These are phyloP conservation scores for Lepeophtheirus salmonis DNA, from an alignment of 1,140 invertebrate genomes.

Conservation along the genomic window DNA sequence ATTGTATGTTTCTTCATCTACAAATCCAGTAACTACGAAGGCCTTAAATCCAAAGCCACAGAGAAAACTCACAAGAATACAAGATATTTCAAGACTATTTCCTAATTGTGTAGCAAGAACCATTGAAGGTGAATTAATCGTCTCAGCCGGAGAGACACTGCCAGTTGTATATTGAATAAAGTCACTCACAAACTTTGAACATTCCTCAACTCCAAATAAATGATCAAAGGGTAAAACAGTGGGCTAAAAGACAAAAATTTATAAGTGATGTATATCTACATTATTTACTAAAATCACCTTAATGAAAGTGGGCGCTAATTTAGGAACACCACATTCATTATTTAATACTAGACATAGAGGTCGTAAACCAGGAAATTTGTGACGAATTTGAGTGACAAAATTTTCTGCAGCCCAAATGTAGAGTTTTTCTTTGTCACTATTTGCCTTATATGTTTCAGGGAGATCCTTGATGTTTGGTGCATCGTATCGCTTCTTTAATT, in stretches of 20 bases:
- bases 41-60: constrained; percentile 8
- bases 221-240: constrained; percentile 8
- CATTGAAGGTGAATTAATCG: constrained; percentile 3
- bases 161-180: not conserved
- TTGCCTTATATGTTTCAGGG: not conserved
- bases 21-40: not conserved
- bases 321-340: constrained; percentile 4
- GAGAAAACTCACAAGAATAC: not conserved
- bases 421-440: constrained; percentile 1
- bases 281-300: not conserved
- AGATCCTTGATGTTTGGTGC: not conserved
- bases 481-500: constrained; percentile 4
- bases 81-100: constrained; percentile 4
- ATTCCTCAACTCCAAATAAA: constrained; percentile 7
- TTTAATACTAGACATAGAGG: not conserved
- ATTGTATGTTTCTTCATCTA: not conserved
- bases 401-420: constrained; percentile 13
- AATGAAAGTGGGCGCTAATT: constrained; percentile 12
- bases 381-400: constrained; percentile 8
- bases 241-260: constrained; percentile 1
- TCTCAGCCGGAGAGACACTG: not conserved
- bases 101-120: not conserved
- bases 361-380: constrained; percentile 1
- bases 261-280: not conserved
- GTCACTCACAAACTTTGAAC: constrained; percentile 7